Evolutionary conservation across 1,140 invertebrate genomes (phyloP).

Genomic region (Charaxes varanes): DNA sequence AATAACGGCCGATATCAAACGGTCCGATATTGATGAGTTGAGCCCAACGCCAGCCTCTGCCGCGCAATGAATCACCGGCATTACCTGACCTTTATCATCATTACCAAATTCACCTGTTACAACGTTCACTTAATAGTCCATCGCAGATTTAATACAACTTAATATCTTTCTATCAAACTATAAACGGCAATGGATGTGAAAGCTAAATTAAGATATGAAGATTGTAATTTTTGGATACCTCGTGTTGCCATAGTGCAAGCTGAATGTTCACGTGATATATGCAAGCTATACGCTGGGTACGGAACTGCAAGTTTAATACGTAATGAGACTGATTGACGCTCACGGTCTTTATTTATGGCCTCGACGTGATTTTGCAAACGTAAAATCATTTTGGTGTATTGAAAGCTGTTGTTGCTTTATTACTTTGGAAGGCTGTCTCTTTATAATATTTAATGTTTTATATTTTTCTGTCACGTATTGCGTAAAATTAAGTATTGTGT

Average conservation of each 20-base stretch:
- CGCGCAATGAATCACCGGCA: slow-evolving; percentile 43
- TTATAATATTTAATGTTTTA: too few relatives aligned
- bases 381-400: slow-evolving; percentile 20
- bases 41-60: slow-evolving; percentile 31
- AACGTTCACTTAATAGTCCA: not conserved
- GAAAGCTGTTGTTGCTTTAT: slow-evolving; percentile 10
- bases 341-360: slow-evolving; percentile 22
- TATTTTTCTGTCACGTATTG: too few relatives aligned
- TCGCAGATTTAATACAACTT: not conserved
- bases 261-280: slow-evolving; percentile 19
- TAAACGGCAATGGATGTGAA: slow-evolving; percentile 7
- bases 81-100: slow-evolving; percentile 27
- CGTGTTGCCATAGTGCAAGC: slow-evolving; percentile 8
- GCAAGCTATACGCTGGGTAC: slow-evolving; percentile 11
- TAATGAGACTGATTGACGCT: slow-evolving; percentile 28
- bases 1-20: slow-evolving; percentile 40
- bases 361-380: slow-evolving; percentile 23
- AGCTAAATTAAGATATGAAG: not conserved
- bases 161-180: too few relatives aligned
- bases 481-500: too few relatives aligned
- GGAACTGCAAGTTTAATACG: slow-evolving; percentile 25
- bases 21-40: slow-evolving; percentile 49
- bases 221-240: not conserved
- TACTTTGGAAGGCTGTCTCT: not conserved
- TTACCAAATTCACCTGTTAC: not conserved